These are phyloP conservation scores for Rhabdomys pumilio DNA, from an alignment of 2,797 vertebrate species.

Conservation along the genomic window DNA sequence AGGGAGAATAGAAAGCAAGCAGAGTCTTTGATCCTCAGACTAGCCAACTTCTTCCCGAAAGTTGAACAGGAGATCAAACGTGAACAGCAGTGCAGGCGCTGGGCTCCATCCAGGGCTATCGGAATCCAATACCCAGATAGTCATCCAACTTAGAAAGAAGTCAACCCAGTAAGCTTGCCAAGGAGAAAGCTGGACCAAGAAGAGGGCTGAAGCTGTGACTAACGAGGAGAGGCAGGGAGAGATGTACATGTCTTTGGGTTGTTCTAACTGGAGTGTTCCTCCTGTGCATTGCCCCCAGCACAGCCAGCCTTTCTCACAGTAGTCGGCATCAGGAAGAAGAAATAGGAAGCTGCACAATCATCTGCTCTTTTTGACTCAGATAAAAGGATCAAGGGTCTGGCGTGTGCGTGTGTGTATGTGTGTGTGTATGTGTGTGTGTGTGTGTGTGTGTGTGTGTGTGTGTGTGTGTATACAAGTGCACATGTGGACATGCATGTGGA, in stretches of 20 bases:
- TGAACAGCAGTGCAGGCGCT: conserved; percentile 80
- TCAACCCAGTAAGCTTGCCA: conserved; percentile 84
- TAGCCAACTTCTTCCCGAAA: conserved; percentile 85
- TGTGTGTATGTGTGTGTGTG: neutral
- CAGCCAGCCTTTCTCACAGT: neutral
- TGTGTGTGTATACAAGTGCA: too few relatives aligned
- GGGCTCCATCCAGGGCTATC: conserved; percentile 80
- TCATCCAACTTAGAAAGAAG: conserved; percentile 78
- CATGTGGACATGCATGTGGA: neutral
- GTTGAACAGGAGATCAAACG: conserved; percentile 88
- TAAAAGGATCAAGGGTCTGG: conserved; percentile 11
- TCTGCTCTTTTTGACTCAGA: conserved; percentile 11
- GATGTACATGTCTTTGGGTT: conserved; percentile 38
- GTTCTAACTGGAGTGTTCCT: conserved; percentile 41
- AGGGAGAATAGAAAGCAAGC: conserved; percentile 83
- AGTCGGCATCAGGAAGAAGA: neutral
- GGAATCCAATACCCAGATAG: conserved; percentile 88
- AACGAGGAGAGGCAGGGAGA: conserved; percentile 35
- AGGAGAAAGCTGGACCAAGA: conserved; percentile 75
- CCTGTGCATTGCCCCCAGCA: neutral
- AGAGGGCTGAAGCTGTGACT: conserved; percentile 79
- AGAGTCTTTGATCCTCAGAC: conserved; percentile 88
- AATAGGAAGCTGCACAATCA: neutral
- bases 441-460: neutral
- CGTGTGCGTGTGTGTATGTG: neutral